These are phyloP conservation scores for Eilema griseolum DNA, from an alignment of 2,888 invertebrate species.

Conservation along the genomic window DNA sequence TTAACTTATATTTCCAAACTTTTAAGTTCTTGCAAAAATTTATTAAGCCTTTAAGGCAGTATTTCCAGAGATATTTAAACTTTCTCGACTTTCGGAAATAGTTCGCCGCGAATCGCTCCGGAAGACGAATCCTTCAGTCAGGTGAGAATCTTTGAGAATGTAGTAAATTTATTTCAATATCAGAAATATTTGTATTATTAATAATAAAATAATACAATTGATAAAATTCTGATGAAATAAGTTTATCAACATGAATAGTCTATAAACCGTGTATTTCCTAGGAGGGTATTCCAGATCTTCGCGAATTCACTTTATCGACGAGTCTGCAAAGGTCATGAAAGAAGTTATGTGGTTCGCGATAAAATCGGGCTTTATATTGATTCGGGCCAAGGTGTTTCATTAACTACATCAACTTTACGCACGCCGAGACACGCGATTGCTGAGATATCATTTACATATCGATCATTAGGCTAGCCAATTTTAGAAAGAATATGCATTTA, in stretches of 20 bases:
- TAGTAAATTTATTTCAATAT: constrained; percentile 3
- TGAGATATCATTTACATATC: constrained; percentile 30
- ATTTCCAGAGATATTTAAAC: constrained; percentile 19
- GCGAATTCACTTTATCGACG: constrained; percentile 12
- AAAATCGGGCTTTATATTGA: constrained; percentile 65
- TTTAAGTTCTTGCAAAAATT: neutral
- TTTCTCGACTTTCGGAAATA: constrained; percentile 19
- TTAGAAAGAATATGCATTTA: neutral
- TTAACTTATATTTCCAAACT: neutral
- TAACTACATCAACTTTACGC: constrained; percentile 50
- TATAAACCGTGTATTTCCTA: neutral
- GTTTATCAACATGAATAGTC: neutral
- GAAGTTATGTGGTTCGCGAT: constrained; percentile 58
- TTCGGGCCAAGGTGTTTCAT: constrained; percentile 62
- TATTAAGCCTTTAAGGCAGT: neutral
- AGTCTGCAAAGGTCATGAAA: constrained; percentile 42
- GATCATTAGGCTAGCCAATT: neutral
- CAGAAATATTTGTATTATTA: neutral
- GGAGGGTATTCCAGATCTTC: neutral
- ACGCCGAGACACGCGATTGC: constrained; percentile 44
- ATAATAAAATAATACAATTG: neutral
- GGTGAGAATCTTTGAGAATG: constrained; percentile 9
- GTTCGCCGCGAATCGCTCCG: constrained; percentile 17
- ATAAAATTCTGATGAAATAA: neutral
- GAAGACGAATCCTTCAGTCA: neutral